These are phyloP conservation scores for Conopomorpha cramerella DNA, from an alignment of 1,140 invertebrate species.

Conservation along the genomic window DNA sequence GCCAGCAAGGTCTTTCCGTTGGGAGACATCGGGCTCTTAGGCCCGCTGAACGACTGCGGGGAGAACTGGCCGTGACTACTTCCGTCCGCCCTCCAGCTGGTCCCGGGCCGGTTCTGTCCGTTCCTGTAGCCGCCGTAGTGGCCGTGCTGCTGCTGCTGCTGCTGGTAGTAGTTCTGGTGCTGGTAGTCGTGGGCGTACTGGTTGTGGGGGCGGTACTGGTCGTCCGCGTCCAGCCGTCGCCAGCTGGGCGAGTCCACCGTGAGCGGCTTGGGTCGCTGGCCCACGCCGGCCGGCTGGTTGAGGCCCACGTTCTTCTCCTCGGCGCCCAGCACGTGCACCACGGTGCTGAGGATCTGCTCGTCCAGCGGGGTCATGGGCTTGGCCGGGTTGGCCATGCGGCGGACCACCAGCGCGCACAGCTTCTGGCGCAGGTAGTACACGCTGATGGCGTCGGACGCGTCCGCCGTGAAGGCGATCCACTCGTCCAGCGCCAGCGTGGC, in stretches of 20 bases:
- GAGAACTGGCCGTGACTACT: conserved; percentile 24
- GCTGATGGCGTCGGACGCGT: conserved; percentile 69
- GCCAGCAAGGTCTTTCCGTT: conserved; percentile 36
- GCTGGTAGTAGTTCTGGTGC: conserved; percentile 9
- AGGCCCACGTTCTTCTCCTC: conserved; percentile 76
- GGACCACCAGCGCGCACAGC: conserved; percentile 75
- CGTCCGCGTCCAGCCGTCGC: conserved; percentile 19
- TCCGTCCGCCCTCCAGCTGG: conserved; percentile 15
- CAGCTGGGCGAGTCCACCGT: conserved; percentile 53
- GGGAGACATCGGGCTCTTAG: conserved; percentile 33
- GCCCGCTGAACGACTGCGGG: conserved; percentile 20
- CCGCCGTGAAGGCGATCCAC: conserved; percentile 78
- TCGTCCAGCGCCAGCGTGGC: conserved; percentile 68
- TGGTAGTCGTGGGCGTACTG: conserved; percentile 11
- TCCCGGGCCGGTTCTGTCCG: conserved; percentile 14
- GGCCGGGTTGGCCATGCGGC: conserved; percentile 73
- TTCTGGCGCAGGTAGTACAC: conserved; percentile 77
- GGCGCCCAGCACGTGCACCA: conserved; percentile 70
- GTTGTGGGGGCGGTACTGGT: conserved; percentile 20
- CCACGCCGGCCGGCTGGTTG: conserved; percentile 75
- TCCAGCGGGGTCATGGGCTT: conserved; percentile 70
- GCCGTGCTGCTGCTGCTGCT: conserved; percentile 14
- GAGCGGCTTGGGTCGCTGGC: conserved; percentile 73
- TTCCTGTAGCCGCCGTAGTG: conserved; percentile 22
- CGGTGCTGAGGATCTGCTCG: conserved; percentile 71